Base-by-base conservation (phyloP, 2,113 vertebrate species). In the Anoura caudifer region DNA sequence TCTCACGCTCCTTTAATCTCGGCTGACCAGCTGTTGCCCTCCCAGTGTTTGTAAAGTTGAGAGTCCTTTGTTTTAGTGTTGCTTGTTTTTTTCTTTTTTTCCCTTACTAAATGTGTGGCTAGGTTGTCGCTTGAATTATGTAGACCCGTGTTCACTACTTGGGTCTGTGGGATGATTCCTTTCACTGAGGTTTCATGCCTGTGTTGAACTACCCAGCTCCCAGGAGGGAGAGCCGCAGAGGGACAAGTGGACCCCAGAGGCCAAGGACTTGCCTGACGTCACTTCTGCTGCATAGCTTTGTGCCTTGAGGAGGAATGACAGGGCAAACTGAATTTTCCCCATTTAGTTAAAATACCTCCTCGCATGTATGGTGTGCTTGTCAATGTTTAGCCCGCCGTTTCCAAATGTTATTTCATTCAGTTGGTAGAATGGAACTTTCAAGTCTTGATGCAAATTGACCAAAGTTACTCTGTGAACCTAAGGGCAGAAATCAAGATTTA, bases 31-130 rank as follows among this genome's bases (percentile, higher is more conserved):
- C 96, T 98, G 97, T 84, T 96, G 90, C 97, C 95, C 97, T 98
- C 97, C 91, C 95, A 93, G 86, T 97, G 97, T 98, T 98, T 97
- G 96, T 94, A 94, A 97, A 98, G 97, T 98, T 97, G 95, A 97
- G 95, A 97, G 95, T 96, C 96, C 96, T 97, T 98, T 98, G 95
- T 75, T 98, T 98, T 98, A 97, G 97, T 97, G 96, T 72, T 86
- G 77, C 43, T 96, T 80, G 85, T 91, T 56, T 65, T 61, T 61
- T 11, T 61, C 59, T 61, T 73, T 67, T 67, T 50, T 28, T 52
- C 6, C 4, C 52, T 52, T 61, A 93, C 77, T 95, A 87, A 92
- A 87, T 89, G 72, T 94, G 83, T 72, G 52, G 41, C 70, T 70
- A 38, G 6, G 59, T 77, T 92, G 87, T 94, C 92, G 41, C 97